Evolutionary conservation across 2,113 vertebrate species (phyloP).

Genomic region (Gopherus evgoodei): DNA sequence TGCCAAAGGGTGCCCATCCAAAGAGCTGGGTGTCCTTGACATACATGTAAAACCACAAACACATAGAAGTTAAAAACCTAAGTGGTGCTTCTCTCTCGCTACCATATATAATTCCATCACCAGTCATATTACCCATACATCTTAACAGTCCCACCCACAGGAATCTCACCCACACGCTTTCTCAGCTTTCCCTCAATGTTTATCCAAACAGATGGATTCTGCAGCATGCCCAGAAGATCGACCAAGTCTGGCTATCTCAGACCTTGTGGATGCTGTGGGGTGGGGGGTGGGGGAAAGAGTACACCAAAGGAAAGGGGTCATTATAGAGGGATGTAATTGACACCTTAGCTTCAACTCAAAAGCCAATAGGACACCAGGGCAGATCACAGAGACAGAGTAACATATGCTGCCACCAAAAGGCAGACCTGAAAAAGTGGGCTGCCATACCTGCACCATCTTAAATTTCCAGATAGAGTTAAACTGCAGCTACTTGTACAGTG

Average conservation of each 20-base stretch:
- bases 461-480: not conserved
- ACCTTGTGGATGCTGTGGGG: not conserved
- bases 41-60: not conserved
- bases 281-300: not conserved
- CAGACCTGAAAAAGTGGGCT: not conserved
- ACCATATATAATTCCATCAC: not conserved
- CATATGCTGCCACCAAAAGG: slow-evolving; percentile 50
- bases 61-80: not conserved
- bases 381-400: not conserved
- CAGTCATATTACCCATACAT: not conserved
- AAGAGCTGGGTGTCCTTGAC: not conserved
- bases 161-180: not conserved
- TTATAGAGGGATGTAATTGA: fast-evolving
- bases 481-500: not conserved
- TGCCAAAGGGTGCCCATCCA: not conserved
- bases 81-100: not conserved
- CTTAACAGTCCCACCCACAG: not conserved
- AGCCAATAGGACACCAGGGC: fast-evolving
- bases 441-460: not conserved
- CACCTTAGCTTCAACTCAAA: not conserved
- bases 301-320: not conserved
- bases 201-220: not conserved
- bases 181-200: not conserved
- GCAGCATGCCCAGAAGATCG: not conserved
- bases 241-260: not conserved